Conservation (phyloP, 2,797 vertebrate species). For the Coregonus sp. region DNA sequence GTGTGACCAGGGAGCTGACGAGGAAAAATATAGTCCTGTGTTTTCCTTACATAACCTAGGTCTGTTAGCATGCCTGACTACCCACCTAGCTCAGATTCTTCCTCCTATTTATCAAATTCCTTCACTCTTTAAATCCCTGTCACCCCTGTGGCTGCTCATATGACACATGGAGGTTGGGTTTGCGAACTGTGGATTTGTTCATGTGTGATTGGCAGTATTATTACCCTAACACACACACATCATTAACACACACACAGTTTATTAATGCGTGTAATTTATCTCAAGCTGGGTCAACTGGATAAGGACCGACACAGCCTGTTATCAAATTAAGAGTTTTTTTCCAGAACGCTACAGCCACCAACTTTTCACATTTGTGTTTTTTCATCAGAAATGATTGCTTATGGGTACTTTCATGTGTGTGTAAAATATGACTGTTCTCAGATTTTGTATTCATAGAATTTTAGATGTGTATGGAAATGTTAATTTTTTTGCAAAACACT, state of each 20-base stretch:
- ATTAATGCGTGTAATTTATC: background rate
- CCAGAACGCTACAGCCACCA: no score
- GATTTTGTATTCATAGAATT: no score
- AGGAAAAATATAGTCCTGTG: background rate
- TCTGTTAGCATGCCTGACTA: conserved; percentile 38
- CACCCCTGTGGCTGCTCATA: conserved; percentile 31
- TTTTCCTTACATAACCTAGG: conserved; percentile 41
- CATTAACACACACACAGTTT: background rate
- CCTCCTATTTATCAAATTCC: conserved; percentile 37
- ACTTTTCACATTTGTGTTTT: no score
- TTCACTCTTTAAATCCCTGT: conserved; percentile 34
- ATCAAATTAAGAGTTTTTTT: background rate
- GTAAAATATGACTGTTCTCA: no score
- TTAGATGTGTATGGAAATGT: no score
- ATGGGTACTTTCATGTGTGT: no score
- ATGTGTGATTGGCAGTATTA: background rate
- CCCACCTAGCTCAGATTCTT: conserved; percentile 23
- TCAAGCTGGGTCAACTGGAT: background rate
- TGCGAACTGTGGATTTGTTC: background rate
- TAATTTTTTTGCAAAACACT: no score
- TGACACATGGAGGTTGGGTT: conserved; percentile 3
- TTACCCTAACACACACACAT: background rate
- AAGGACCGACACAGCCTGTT: background rate
- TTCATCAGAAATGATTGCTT: no score
- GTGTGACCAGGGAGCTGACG: conserved; percentile 32